phyloP scores from a whole-genome alignment of 2,797 vertebrate genomes.

The Coluber constrictor region DNA sequence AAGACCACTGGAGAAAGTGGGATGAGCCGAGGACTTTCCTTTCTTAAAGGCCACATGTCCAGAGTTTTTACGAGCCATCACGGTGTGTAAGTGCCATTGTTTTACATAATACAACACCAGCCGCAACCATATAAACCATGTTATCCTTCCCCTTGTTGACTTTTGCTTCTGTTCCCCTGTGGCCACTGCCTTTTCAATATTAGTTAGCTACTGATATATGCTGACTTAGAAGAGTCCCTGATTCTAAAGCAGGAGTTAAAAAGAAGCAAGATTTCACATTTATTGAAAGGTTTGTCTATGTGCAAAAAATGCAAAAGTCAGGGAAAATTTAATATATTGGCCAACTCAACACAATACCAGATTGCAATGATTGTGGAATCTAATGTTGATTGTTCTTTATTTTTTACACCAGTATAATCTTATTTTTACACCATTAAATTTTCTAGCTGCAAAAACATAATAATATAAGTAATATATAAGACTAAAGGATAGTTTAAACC shows the following conservation, averaged over 20 bases:
- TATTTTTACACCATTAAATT: neutral
- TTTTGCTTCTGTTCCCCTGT: slow-evolving; percentile 75
- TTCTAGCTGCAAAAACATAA: neutral
- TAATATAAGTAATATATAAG: neutral
- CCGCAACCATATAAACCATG: slow-evolving; percentile 75
- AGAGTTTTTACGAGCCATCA: slow-evolving; percentile 79
- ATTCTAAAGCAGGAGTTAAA: slow-evolving; percentile 18
- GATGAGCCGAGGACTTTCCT: slow-evolving; percentile 72
- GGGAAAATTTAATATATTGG: slow-evolving; percentile 21
- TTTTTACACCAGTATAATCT: neutral
- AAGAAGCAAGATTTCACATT: slow-evolving; percentile 22
- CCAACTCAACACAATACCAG: neutral
- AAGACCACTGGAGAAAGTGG: slow-evolving; percentile 74
- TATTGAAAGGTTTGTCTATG: neutral
- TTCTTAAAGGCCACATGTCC: slow-evolving; percentile 87
- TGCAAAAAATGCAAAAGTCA: neutral
- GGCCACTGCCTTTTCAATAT: slow-evolving; percentile 74
- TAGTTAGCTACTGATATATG: slow-evolving; percentile 61
- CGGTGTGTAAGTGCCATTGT: slow-evolving; percentile 84
- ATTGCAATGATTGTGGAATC: slow-evolving; percentile 14
- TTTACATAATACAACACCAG: slow-evolving; percentile 70
- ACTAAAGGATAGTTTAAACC: neutral
- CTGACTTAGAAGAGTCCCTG: slow-evolving; percentile 27
- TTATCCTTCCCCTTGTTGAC: slow-evolving; percentile 78
- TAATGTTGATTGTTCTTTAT: neutral